These are phyloP conservation scores for Lophotriccus pileatus DNA, from an alignment of 2,797 vertebrate genomes.

Conservation along the genomic window DNA sequence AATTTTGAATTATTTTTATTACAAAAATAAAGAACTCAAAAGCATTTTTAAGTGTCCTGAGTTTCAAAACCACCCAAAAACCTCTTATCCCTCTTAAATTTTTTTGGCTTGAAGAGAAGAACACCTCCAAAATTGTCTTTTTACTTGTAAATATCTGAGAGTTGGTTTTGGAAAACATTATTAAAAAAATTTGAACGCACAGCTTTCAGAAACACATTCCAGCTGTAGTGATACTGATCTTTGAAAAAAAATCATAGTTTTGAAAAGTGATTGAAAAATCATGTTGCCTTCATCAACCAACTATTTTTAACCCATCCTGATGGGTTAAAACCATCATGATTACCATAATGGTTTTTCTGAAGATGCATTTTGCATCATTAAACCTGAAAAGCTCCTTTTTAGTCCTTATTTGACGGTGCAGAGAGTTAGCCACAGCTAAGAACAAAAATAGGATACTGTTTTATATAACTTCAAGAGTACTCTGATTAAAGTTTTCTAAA, in stretches of 20 bases:
- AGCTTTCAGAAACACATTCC: not conserved
- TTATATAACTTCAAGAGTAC: not conserved
- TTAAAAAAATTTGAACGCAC: not conserved
- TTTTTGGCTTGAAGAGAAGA: not conserved
- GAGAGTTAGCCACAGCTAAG: not conserved
- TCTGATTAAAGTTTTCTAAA: not conserved
- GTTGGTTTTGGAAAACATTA: not conserved
- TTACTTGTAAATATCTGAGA: not conserved
- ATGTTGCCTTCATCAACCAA: not conserved
- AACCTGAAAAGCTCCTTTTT: not conserved
- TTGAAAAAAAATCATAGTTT: not conserved
- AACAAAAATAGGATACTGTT: not conserved
- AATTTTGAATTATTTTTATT: not conserved
- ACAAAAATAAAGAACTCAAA: not conserved
- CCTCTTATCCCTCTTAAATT: not conserved
- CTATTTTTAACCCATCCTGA: not conserved
- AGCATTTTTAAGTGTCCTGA: not conserved
- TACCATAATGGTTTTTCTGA: not conserved
- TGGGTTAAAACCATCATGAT: too few species aligned
- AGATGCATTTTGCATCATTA: not conserved
- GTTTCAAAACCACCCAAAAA: not conserved
- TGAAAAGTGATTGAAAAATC: not conserved
- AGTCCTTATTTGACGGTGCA: not conserved
- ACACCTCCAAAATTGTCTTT: not conserved
- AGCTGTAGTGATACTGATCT: not conserved